Evolutionary conservation across 2,888 invertebrate genomes (phyloP).

Genomic region (Ctena decussata): DNA sequence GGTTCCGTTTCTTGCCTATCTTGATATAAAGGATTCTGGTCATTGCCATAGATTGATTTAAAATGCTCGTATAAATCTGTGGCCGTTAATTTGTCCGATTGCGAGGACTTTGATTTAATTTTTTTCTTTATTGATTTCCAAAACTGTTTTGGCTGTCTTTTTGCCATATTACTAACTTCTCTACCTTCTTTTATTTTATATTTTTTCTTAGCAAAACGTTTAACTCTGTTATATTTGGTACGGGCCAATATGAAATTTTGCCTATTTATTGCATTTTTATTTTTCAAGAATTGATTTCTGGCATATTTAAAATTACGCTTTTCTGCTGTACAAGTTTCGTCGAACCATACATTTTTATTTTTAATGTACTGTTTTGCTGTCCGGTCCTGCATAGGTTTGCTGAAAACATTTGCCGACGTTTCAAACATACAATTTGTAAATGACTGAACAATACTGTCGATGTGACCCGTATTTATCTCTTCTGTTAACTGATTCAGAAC

Average conservation of each 20-base stretch:
- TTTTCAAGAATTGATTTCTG: background rate
- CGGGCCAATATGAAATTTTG: background rate
- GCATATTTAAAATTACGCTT: no score
- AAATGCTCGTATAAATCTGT: no score
- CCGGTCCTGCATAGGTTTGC: background rate
- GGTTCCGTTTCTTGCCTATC: background rate
- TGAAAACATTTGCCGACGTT: background rate
- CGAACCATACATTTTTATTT: background rate
- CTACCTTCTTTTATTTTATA: background rate
- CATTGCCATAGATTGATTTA: no score
- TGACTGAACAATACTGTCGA: background rate
- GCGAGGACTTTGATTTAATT: background rate
- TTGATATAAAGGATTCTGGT: background rate
- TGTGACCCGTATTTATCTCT: background rate
- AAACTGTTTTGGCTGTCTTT: background rate
- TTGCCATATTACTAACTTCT: background rate
- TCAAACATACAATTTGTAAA: background rate
- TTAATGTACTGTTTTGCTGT: background rate
- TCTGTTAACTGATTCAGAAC: background rate
- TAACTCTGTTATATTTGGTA: background rate
- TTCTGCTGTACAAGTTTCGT: background rate
- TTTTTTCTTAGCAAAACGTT: background rate
- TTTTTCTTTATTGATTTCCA: background rate
- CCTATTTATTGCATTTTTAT: background rate
- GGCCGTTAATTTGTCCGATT: background rate